Conservation (phyloP, 2,113 vertebrate genomes). For the Dipodomys stephensi region DNA sequence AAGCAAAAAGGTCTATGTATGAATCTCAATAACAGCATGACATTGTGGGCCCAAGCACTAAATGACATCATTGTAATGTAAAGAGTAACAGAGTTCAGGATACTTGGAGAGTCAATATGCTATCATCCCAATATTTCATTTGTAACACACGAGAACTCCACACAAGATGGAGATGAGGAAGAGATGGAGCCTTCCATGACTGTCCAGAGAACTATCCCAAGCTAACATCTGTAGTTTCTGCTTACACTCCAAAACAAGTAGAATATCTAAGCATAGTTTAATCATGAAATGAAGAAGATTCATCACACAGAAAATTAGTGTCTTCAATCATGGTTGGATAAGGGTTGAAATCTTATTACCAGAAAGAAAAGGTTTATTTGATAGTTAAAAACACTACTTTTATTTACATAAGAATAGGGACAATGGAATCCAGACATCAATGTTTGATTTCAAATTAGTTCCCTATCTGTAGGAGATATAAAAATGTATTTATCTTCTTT, state of each 20-base stretch:
- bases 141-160: background rate
- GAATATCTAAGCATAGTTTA: background rate
- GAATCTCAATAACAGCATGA: background rate
- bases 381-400: background rate
- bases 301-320: background rate
- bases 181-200: background rate
- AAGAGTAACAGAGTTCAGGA: background rate
- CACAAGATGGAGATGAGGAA: background rate
- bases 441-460: background rate
- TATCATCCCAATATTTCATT: background rate
- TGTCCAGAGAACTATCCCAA: fast-evolving
- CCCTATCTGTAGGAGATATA: background rate
- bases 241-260: background rate
- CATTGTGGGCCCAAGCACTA: fast-evolving
- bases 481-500: background rate
- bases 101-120: background rate
- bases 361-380: background rate
- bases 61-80: no score
- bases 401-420: background rate
- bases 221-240: background rate
- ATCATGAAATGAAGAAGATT: background rate
- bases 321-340: background rate
- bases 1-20: no score
- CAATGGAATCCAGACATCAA: background rate
- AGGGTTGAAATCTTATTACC: background rate